phyloP scores from a whole-genome alignment of 2,888 invertebrate genomes.

The Nycteola revayana region DNA sequence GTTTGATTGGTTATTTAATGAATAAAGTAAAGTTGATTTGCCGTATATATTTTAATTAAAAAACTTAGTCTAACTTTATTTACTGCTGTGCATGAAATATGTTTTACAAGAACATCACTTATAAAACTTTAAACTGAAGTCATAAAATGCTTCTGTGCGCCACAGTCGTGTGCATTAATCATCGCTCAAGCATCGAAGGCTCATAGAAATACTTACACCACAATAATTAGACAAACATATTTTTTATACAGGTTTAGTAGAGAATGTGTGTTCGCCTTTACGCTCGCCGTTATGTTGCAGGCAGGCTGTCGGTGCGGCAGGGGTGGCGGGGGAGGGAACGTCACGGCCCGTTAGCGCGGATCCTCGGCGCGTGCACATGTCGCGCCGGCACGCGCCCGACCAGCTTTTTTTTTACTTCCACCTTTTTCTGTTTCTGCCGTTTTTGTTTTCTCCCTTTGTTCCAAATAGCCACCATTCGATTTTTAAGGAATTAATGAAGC shows the following conservation, averaged over 20 bases:
- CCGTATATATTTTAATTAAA: too few species aligned
- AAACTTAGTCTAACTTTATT: too few species aligned
- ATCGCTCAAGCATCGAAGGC: too few species aligned
- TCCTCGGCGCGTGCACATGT: constrained; percentile 77
- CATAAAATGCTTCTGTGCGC: too few species aligned
- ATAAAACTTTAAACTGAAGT: too few species aligned
- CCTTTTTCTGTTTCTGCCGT: constrained; percentile 53
- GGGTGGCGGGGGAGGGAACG: constrained; percentile 37
- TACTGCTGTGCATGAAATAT: too few species aligned
- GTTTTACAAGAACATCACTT: too few species aligned
- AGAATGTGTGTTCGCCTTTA: constrained; percentile 2
- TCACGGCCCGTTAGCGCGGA: constrained; percentile 72
- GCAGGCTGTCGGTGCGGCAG: constrained; percentile 5
- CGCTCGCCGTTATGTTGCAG: constrained; percentile 8
- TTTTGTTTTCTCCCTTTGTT: constrained; percentile 75
- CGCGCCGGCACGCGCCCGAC: constrained; percentile 76
- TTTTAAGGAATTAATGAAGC: constrained; percentile 49
- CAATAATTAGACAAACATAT: too few species aligned
- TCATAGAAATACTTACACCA: too few species aligned
- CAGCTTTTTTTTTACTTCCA: constrained; percentile 64
- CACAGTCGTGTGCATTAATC: too few species aligned
- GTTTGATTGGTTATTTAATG: too few species aligned
- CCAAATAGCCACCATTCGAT: constrained; percentile 48
- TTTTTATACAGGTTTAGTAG: background rate
- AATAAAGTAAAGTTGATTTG: too few species aligned